Conservation (phyloP, 2,113 vertebrate species). For the Oplegnathus fasciatus region DNA sequence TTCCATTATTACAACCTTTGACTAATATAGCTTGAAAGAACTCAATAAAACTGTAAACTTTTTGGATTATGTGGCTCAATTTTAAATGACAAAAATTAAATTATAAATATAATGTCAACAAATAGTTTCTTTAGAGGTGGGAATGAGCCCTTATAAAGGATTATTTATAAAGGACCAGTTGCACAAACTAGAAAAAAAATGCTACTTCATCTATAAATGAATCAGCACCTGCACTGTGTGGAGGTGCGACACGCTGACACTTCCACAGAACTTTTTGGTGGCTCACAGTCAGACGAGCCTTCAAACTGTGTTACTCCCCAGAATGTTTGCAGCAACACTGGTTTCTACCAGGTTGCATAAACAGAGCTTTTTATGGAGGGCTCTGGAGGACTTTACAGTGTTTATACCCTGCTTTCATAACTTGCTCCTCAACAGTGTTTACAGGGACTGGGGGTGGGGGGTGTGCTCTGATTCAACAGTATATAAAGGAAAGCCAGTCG, state of each 20-base stretch:
- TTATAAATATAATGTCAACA: not conserved
- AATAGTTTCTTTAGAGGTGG: not conserved
- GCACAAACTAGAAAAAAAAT: not conserved
- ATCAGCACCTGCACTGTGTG: not conserved
- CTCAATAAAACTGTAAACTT: no score
- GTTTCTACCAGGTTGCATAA: constrained; percentile 59
- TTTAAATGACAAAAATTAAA: not conserved
- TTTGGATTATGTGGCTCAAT: not conserved
- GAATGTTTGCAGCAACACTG: constrained; percentile 42
- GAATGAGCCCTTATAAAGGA: not conserved
- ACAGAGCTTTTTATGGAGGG: constrained; percentile 75
- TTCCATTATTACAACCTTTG: not conserved
- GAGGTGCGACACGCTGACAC: not conserved
- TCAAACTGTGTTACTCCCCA: constrained; percentile 29
- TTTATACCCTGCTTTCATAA: constrained; percentile 63
- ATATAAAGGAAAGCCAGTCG: constrained; percentile 37
- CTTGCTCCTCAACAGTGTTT: constrained; percentile 49
- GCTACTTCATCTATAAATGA: not conserved
- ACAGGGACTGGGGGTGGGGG: constrained; percentile 32
- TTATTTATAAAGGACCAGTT: not conserved
- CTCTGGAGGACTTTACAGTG: constrained; percentile 59
- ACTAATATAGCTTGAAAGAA: not conserved
- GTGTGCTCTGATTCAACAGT: constrained; percentile 7
- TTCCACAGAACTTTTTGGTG: constrained; percentile 3
- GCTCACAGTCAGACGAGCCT: not conserved